Conservation (phyloP, 2,888 invertebrate species). For the Zygaena filipendulae region DNA sequence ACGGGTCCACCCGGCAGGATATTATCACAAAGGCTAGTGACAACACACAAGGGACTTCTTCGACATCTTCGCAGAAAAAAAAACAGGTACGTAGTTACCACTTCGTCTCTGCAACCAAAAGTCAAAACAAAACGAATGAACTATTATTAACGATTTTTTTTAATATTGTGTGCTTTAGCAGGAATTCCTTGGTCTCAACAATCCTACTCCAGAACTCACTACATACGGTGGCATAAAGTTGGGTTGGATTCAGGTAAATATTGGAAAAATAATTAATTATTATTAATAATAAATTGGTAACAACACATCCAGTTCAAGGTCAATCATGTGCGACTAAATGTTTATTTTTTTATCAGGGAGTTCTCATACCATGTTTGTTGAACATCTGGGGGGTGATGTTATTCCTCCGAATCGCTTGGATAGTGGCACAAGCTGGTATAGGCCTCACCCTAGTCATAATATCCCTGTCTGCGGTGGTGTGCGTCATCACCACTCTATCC, state of each 20-base stretch:
- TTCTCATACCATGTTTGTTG: slow-evolving; percentile 85
- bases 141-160: too few species aligned
- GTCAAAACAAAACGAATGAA: too few species aligned
- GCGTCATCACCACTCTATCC: slow-evolving; percentile 81
- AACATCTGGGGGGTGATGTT: slow-evolving; percentile 98
- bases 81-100: too few species aligned
- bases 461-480: slow-evolving; percentile 76
- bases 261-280: not conserved
- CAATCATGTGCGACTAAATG: too few species aligned
- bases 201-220: slow-evolving; percentile 28
- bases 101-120: too few species aligned
- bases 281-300: too few species aligned
- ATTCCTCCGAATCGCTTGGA: slow-evolving; percentile 93
- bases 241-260: slow-evolving; percentile 74
- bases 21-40: too few species aligned
- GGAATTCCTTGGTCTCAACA: not conserved
- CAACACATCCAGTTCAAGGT: too few species aligned
- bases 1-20: too few species aligned
- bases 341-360: slow-evolving; percentile 66
- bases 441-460: slow-evolving; percentile 73
- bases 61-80: too few species aligned
- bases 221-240: slow-evolving; percentile 70
- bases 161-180: too few species aligned
- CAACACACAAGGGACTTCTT: too few species aligned
- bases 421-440: slow-evolving; percentile 90